Percentiles rank a stretch among this genome's conserved stretches.
phyloP scores from a whole-genome alignment of 2,797 vertebrate genomes.

The Spinibarbus caldwelli region DNA sequence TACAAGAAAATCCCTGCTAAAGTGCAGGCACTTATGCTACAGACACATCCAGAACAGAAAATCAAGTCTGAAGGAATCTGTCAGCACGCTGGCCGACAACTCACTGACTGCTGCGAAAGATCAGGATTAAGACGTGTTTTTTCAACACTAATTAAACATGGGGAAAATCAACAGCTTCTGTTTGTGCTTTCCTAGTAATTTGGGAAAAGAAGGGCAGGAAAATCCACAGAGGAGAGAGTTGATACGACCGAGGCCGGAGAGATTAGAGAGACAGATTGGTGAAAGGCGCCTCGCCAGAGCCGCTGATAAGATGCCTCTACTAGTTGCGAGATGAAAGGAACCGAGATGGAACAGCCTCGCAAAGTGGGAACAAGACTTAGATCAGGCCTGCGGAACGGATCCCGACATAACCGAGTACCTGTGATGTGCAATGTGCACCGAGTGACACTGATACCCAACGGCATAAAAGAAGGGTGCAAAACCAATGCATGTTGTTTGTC shows the following conservation, averaged over 20 bases:
- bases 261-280: conserved; percentile 38
- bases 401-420: background rate
- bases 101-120: background rate
- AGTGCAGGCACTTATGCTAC: background rate
- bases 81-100: background rate
- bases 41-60: background rate
- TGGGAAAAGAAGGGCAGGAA: conserved; percentile 22
- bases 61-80: conserved; percentile 12
- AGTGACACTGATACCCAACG: background rate
- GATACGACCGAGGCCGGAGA: conserved; percentile 1
- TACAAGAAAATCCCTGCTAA: background rate
- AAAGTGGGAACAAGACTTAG: conserved; percentile 15
- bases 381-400: background rate
- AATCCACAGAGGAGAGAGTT: conserved; percentile 11
- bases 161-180: conserved; percentile 38
- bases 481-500: background rate
- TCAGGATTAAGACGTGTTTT: background rate
- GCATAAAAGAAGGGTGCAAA: background rate
- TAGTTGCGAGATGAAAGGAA: background rate
- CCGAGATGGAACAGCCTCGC: background rate
- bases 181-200: conserved; percentile 17
- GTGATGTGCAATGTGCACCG: conserved; percentile 7
- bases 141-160: conserved; percentile 24
- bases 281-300: conserved; percentile 6
- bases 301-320: conserved; percentile 2